Base-by-base conservation (phyloP, 2,113 vertebrate species). In the Copsychus sechellarum region DNA sequence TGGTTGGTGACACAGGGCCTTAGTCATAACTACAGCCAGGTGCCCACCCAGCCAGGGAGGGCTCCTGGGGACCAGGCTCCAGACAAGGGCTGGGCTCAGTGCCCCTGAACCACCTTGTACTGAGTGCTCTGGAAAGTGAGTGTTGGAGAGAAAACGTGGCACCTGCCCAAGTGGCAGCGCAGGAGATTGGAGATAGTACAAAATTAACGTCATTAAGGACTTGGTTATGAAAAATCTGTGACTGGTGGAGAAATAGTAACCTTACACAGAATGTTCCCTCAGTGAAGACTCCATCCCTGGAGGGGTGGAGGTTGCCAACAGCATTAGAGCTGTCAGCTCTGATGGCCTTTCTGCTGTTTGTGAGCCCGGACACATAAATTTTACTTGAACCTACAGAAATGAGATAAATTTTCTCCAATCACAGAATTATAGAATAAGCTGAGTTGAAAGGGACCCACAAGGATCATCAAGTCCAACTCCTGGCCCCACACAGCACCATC, bases 11-110 rank as follows among this genome's bases (percentile, higher is more conserved):
- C 64, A 53, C 45, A 69, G 50, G 69, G 50, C 69, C 50, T 40
- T 5, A 1, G 23, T 8, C 64, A 6, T 4, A 8, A 0, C 6
- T 42, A 28, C 53, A 20, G 71, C 57, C 72, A 42, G 36, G 19
- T 1, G 3, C 58, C 78, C 58, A 8, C 57, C 15, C 0, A 0
- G 7, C 4, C 64, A 51, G 45, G 33, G 73, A 0, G 8, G 4
- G 12, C 26, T 53, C 3, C 12, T 8, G 69, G 24, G 50, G 25
- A 5, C 23, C 4, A 17, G 28, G 24, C 56, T 69, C 23, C 18
- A 45, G 69, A 10, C 15, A 29, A 38, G 38, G 31, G 4, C 12
- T 0, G 2, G 33, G 38, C 76, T 50, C 42, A 6, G 31, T 85
- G 79, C 20, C 47, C 28, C 42, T 33, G 14, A 11, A 3, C 6